phyloP scores from a whole-genome alignment of 2,888 invertebrate species.

The Dryobotodes eremita region DNA sequence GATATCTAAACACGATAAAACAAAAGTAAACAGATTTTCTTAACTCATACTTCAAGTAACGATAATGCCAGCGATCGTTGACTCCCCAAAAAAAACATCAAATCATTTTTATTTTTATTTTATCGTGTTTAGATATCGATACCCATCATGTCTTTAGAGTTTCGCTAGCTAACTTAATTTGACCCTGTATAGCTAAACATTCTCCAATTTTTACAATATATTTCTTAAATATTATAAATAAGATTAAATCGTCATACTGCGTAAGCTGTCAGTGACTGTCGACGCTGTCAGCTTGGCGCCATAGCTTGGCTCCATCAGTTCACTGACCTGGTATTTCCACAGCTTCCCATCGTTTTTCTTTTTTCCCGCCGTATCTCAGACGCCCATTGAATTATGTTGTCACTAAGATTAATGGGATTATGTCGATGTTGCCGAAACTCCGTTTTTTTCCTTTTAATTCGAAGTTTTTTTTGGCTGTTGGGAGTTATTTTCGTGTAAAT shows the following conservation, averaged over 20 bases:
- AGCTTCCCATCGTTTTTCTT: constrained; percentile 63
- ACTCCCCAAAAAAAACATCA: too few species aligned
- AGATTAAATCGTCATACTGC: constrained; percentile 38
- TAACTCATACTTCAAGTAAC: too few species aligned
- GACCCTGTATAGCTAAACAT: background rate
- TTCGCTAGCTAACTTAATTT: too few species aligned
- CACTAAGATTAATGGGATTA: constrained; percentile 83
- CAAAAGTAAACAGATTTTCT: too few species aligned
- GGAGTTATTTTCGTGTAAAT: background rate
- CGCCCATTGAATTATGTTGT: constrained; percentile 81
- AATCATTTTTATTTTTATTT: too few species aligned
- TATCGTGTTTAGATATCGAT: too few species aligned
- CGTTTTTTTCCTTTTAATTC: constrained; percentile 64
- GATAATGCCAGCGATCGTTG: too few species aligned
- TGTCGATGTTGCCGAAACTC: constrained; percentile 69
- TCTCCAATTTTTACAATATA: background rate
- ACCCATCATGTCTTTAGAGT: too few species aligned
- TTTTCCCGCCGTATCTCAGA: constrained; percentile 64
- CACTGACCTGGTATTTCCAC: constrained; percentile 62
- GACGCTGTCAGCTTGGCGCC: constrained; percentile 54
- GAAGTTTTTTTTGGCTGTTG: constrained; percentile 39
- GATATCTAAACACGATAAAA: too few species aligned
- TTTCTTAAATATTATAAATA: background rate
- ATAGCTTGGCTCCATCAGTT: constrained; percentile 56
- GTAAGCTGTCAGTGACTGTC: constrained; percentile 36